Evolutionary conservation across 2,888 invertebrate genomes (phyloP).

Genomic region (Scaptomyza tumidula): DNA sequence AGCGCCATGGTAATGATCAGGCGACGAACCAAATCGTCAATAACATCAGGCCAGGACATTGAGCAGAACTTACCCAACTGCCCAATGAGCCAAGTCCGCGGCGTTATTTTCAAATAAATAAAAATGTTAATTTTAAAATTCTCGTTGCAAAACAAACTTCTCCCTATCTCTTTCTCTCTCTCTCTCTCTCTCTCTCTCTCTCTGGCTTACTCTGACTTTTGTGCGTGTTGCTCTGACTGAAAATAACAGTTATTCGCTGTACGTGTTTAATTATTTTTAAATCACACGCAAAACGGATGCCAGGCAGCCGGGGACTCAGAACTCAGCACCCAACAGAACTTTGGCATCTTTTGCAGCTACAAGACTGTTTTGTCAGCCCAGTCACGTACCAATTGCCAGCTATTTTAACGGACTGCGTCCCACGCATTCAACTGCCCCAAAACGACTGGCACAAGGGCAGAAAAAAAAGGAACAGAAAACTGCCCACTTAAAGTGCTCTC

Average conservation of each 20-base stretch:
- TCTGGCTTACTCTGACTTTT: neutral
- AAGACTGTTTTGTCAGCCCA: conserved; percentile 59
- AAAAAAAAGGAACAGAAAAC: conserved; percentile 25
- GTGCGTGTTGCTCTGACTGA: conserved; percentile 52
- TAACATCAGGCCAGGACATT: conserved; percentile 32
- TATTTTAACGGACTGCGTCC: conserved; percentile 60
- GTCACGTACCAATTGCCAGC: conserved; percentile 77
- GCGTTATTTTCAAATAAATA: conserved; percentile 74
- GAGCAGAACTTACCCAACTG: conserved; percentile 29
- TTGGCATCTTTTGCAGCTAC: conserved; percentile 13
- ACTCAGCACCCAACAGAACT: neutral
- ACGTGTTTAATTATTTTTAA: conserved; percentile 81
- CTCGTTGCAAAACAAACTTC: conserved; percentile 26
- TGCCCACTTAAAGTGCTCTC: conserved; percentile 73
- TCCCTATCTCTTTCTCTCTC: no score
- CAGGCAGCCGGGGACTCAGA: conserved; percentile 14
- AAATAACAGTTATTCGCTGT: conserved; percentile 80
- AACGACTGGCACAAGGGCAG: neutral
- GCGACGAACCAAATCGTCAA: conserved; percentile 33
- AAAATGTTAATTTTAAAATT: conserved; percentile 79
- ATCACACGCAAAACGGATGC: conserved; percentile 69
- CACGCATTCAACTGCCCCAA: conserved; percentile 2
- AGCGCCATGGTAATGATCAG: conserved; percentile 88
- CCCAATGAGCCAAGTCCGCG: conserved; percentile 62
- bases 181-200: no score